Percentiles rank a stretch among this genome's conserved stretches.
These are phyloP conservation scores for Heterotilapia buettikoferi DNA, from an alignment of 2,113 vertebrate species.

Conservation along the genomic window DNA sequence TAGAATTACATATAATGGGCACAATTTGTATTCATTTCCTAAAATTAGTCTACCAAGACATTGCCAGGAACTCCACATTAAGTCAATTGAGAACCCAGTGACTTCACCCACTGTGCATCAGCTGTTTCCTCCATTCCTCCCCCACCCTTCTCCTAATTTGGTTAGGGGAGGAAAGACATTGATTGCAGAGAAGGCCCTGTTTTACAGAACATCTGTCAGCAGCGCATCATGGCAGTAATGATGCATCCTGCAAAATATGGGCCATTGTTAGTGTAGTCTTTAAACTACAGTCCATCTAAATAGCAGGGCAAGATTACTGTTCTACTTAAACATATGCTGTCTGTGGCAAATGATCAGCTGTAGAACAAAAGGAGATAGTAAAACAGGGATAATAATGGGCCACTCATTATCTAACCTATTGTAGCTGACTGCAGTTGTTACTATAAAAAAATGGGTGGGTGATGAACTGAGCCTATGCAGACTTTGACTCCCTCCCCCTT, in stretches of 20 bases:
- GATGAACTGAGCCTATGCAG: neutral
- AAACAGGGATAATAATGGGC: slow-evolving; percentile 5
- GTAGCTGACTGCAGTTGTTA: neutral
- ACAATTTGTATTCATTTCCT: neutral
- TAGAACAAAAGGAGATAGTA: slow-evolving; percentile 3
- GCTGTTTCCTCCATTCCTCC: slow-evolving; percentile 62
- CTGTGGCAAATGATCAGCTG: slow-evolving; percentile 1
- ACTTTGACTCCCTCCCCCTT: neutral
- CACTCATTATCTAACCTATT: neutral
- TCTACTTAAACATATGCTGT: neutral
- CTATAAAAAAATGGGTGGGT: neutral
- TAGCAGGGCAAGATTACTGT: neutral
- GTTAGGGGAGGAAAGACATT: slow-evolving; percentile 43
- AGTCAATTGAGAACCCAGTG: slow-evolving; percentile 28
- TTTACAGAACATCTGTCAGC: slow-evolving; percentile 8
- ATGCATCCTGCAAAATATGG: neutral
- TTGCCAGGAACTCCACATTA: slow-evolving; percentile 1
- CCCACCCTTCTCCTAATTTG: slow-evolving; percentile 55
- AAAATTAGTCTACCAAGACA: neutral
- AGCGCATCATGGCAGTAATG: neutral
- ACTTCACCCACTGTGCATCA: slow-evolving; percentile 61
- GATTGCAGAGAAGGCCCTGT: slow-evolving; percentile 36
- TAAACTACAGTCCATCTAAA: neutral
- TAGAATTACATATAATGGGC: neutral
- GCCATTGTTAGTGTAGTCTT: neutral